Conservation (phyloP, 2,113 vertebrate genomes). For the Sceloporus tristichus region DNA sequence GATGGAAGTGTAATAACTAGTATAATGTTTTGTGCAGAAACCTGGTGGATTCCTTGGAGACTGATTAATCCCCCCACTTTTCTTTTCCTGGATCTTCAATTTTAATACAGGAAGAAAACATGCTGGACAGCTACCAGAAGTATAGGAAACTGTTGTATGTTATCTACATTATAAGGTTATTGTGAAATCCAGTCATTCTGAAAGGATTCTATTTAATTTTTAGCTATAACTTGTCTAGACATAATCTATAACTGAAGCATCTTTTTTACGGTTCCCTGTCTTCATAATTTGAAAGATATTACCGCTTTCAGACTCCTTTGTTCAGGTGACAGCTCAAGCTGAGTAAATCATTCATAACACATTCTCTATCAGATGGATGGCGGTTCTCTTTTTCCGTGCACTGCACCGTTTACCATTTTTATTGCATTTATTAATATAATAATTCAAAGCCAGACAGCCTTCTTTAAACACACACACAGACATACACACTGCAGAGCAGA, state of each 20-base stretch:
- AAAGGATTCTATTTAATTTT: constrained; percentile 22
- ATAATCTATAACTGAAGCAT: constrained; percentile 15
- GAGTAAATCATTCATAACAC: constrained; percentile 25
- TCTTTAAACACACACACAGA: constrained; percentile 9
- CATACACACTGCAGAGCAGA: neutral
- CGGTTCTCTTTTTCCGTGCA: neutral
- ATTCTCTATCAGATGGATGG: constrained; percentile 17
- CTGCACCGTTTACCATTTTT: neutral
- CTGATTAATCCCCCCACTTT: neutral
- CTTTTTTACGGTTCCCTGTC: neutral
- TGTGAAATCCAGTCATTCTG: neutral
- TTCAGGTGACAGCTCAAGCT: neutral
- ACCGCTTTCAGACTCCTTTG: constrained; percentile 7
- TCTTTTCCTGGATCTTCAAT: neutral
- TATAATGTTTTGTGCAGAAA: neutral
- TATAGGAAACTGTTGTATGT: neutral
- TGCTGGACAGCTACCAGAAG: neutral
- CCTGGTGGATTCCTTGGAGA: neutral
- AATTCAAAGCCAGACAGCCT: constrained; percentile 20
- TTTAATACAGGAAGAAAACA: constrained; percentile 6
- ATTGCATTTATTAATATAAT: constrained; percentile 38
- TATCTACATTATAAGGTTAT: neutral
- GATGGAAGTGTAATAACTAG: no score
- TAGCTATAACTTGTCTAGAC: constrained; percentile 13
- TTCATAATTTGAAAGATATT: constrained; percentile 28